Conservation (phyloP, 2,797 vertebrate genomes). For the Numenius phaeopus region DNA sequence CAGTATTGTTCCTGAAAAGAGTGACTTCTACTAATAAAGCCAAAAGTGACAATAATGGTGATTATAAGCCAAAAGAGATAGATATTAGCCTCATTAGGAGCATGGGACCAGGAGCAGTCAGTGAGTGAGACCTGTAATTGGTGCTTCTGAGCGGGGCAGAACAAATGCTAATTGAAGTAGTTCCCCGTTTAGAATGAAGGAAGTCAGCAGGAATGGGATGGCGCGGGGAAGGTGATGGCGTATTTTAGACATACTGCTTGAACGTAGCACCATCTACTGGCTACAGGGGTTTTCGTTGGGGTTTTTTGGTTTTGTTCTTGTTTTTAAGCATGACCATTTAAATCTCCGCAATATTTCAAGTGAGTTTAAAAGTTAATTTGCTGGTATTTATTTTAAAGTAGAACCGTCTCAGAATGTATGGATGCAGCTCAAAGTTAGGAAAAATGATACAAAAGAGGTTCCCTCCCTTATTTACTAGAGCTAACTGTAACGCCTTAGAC, state of each 20-base stretch:
- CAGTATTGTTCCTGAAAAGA: neutral
- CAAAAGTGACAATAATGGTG: neutral
- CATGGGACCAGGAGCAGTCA: neutral
- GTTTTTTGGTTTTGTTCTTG: neutral
- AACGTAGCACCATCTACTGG: slow-evolving; percentile 69
- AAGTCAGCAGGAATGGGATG: neutral
- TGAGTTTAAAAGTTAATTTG: neutral
- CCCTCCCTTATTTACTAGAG: neutral
- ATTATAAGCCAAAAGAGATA: neutral
- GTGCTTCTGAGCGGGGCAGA: neutral
- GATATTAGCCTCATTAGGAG: neutral
- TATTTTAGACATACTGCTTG: slow-evolving; percentile 10
- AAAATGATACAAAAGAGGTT: neutral
- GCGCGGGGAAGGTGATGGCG: rapidly evolving
- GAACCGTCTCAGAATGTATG: neutral
- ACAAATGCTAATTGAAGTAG: neutral
- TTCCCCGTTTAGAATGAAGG: neutral
- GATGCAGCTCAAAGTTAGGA: neutral
- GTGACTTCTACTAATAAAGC: neutral
- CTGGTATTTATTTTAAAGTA: neutral
- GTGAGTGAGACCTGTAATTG: neutral
- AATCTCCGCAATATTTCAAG: neutral
- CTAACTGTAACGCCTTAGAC: neutral
- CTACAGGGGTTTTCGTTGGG: rapidly evolving
- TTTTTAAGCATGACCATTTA: neutral